Conservation (phyloP, 2,113 vertebrate genomes). For the Gymnarchus niloticus region DNA sequence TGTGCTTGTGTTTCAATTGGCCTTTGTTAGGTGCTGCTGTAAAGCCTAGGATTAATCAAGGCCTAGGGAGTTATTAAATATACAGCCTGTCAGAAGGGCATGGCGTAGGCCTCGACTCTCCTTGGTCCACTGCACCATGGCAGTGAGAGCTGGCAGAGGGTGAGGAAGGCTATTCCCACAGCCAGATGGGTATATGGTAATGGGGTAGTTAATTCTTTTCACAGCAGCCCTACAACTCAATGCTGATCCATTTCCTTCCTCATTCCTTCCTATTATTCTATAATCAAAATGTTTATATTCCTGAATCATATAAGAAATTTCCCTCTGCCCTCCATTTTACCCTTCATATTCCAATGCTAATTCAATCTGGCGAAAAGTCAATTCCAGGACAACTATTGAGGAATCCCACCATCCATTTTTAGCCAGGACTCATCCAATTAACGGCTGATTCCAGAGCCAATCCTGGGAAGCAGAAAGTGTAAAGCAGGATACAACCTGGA, state of each 20-base stretch:
- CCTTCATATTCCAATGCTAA: background rate
- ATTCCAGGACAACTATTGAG: background rate
- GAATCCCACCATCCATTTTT: background rate
- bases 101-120: background rate
- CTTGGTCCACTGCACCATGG: background rate
- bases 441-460: background rate
- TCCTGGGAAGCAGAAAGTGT: background rate
- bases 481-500: background rate
- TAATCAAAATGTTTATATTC: background rate
- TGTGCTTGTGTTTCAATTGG: constrained; percentile 26
- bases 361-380: background rate
- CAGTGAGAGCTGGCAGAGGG: background rate
- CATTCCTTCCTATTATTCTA: background rate
- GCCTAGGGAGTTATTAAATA: constrained; percentile 17
- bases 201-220: background rate
- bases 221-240: background rate
- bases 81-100: background rate
- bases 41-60: constrained; percentile 22
- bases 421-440: constrained; percentile 1
- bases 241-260: background rate
- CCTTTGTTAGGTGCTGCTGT: constrained; percentile 27
- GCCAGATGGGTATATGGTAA: constrained; percentile 5
- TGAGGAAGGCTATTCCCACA: background rate
- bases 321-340: background rate
- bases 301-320: background rate